Conservation (phyloP, 2,797 vertebrate genomes). For the Hemibagrus guttatus region DNA sequence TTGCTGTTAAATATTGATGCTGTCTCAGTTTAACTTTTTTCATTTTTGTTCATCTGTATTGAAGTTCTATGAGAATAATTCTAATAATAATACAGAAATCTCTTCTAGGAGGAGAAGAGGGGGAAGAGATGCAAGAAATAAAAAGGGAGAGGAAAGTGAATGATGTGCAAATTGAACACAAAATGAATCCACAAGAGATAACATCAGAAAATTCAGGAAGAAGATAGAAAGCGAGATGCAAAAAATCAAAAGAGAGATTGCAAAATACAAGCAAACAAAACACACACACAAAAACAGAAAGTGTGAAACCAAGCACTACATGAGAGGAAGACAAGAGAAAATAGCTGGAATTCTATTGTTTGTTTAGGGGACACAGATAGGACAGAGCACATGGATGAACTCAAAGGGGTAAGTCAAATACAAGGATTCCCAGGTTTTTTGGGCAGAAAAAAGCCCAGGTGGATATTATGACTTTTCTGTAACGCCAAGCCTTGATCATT, state of each 20-base stretch:
- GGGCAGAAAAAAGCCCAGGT: neutral
- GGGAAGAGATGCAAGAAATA: no score
- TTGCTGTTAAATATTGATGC: neutral
- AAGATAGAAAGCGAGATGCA: neutral
- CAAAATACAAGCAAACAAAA: neutral
- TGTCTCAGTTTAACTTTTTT: neutral
- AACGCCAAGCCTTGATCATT: neutral
- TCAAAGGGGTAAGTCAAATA: neutral
- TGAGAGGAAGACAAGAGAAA: neutral
- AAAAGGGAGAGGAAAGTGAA: no score
- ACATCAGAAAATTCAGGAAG: neutral
- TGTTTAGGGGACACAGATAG: neutral
- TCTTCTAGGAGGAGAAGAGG: no score
- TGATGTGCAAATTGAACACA: neutral
- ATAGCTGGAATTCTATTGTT: neutral
- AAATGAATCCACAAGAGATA: neutral
- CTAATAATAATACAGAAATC: no score
- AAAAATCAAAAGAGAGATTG: neutral
- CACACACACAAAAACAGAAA: neutral
- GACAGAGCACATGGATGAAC: neutral
- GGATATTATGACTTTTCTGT: no score
- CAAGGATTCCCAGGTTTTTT: neutral
- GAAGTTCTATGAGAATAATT: neutral
- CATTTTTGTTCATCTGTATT: neutral
- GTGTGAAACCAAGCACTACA: neutral